These are phyloP conservation scores for Noctua fimbriata DNA, from an alignment of 2,888 invertebrate genomes.

Conservation along the genomic window DNA sequence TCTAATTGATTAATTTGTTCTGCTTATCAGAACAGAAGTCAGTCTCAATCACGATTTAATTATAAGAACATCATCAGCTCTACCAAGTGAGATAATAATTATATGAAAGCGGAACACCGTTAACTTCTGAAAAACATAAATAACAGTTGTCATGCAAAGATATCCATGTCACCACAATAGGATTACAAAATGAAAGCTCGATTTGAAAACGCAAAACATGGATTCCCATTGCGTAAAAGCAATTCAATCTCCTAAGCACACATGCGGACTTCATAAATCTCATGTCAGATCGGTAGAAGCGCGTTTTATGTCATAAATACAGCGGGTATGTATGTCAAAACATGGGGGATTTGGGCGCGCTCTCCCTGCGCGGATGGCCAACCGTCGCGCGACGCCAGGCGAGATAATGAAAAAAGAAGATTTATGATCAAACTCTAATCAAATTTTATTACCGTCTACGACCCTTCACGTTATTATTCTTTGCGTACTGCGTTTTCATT, in stretches of 20 bases:
- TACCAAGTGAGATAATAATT: background rate
- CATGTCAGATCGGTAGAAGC: constrained; percentile 83
- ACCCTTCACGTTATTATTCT: constrained; percentile 79
- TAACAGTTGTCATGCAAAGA: constrained; percentile 22
- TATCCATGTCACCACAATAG: constrained; percentile 62
- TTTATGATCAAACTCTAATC: constrained; percentile 89
- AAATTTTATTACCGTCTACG: constrained; percentile 87
- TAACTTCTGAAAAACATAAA: constrained; percentile 23
- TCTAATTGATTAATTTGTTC: constrained; percentile 64
- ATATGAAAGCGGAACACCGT: background rate
- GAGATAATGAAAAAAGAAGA: constrained; percentile 90
- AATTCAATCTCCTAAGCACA: constrained; percentile 86
- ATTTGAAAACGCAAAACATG: constrained; percentile 73
- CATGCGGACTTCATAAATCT: constrained; percentile 89
- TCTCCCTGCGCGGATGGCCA: constrained; percentile 78
- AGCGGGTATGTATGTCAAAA: constrained; percentile 88
- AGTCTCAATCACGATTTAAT: constrained; percentile 20
- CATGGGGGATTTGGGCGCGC: constrained; percentile 86
- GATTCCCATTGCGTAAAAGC: constrained; percentile 79
- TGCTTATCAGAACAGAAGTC: constrained; percentile 18
- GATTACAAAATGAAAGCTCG: constrained; percentile 70
- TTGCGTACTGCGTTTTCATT: constrained; percentile 75
- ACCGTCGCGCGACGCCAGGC: constrained; percentile 76
- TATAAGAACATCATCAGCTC: background rate
- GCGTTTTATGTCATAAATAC: constrained; percentile 87